Evolutionary conservation across 1,140 invertebrate species (phyloP), one percentile per base, ranked within the genome.

Genomic region (Drosophila saltans): DNA sequence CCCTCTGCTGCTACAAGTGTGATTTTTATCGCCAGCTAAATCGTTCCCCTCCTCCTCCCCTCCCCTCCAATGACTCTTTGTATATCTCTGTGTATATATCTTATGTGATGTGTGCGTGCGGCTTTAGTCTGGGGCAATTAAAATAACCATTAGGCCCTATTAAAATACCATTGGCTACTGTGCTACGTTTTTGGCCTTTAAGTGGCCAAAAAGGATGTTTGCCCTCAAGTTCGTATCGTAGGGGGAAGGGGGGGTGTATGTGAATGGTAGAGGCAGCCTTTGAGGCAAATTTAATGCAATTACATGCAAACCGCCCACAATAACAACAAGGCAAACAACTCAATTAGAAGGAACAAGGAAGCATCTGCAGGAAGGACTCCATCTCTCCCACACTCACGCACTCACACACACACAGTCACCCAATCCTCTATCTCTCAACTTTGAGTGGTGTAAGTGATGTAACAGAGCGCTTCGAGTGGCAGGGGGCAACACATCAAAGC

Each of bases 121-220:
- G 45, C 45, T 16, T n/a, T 21, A 24, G 45, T 55, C 55, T 41
- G 56, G 61, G 61, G 71, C 79, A 81, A 78, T 81, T 81, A 75
- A 75, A 79, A 72, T 72, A 69, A 21, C 76, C 68, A 83, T 83
- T 83, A 83, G 68, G 75, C 69, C 58, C 75, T 69, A 83, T 83
- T 79, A 79, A 83, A 83, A 79, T 69, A 74, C 75, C 76, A 79
- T 79, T 72, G 75, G 71, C 62, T 77, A 26, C 58, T 56, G 59
- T 56, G 30, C 40, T 69, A 36, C 63, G 66, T 56, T 48, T 39
- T 63, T 39, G 56, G 59, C 63, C 73, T 75, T 61, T 75, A 75
- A 75, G 72, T 75, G 74, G 71, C 64, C 56, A 36, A 66, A 36
- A 52, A 52, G 45, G 45, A 52, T 52, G 45, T 52, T 48, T 48